Conservation (phyloP, 2,888 invertebrate species). For the Pandemis cinnamomeana region DNA sequence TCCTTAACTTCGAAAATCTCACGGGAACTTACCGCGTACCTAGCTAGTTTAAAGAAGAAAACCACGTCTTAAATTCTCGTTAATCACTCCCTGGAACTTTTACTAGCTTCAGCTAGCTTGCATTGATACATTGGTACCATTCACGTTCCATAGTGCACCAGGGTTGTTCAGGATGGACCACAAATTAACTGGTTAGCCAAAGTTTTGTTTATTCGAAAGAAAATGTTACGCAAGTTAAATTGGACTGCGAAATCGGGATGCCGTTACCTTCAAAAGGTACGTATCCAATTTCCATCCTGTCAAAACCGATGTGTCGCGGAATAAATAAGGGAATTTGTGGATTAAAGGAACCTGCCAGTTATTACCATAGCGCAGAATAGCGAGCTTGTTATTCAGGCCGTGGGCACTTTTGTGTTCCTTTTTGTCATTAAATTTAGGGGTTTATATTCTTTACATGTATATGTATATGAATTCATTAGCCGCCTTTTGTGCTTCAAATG, state of each 20-base stretch:
- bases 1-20: neutral
- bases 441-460: neutral
- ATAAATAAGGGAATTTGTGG: conserved; percentile 16
- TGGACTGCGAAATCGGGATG: conserved; percentile 3
- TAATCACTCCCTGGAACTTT: neutral
- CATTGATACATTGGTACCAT: no score
- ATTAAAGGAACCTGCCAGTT: conserved; percentile 15
- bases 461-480: neutral
- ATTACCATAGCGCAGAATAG: conserved; percentile 5
- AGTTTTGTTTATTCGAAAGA: neutral
- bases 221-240: conserved; percentile 2
- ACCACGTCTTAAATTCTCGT: neutral
- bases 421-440: neutral
- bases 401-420: neutral
- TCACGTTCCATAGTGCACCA: no score
- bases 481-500: neutral
- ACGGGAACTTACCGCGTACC: neutral
- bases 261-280: conserved; percentile 1
- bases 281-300: conserved; percentile 21
- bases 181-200: no score
- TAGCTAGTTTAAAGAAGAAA: neutral
- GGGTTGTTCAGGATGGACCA: no score
- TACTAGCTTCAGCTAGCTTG: no score
- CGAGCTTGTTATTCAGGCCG: neutral
- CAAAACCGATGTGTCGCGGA: conserved; percentile 17